Evolutionary conservation across 2,113 vertebrate species (phyloP).

Genomic region (Nesospiza acunhae): DNA sequence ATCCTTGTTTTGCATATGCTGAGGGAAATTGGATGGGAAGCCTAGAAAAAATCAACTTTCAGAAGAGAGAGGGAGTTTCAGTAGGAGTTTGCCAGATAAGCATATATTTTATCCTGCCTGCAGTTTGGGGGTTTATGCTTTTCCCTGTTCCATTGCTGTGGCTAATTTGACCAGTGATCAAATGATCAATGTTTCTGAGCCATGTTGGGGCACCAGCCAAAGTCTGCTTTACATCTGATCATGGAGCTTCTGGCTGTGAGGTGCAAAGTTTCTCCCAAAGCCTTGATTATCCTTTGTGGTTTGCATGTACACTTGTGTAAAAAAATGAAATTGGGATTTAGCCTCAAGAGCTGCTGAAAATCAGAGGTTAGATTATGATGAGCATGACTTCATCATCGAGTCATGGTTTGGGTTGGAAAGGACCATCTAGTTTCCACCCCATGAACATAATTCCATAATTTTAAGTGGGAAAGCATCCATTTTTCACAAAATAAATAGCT

Average conservation of each 20-base stretch:
- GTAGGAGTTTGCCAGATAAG: neutral
- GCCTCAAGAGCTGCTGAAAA: neutral
- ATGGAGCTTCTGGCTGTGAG: neutral
- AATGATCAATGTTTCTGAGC: neutral
- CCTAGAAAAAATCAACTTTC: neutral
- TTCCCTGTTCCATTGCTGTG: neutral
- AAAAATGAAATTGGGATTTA: neutral
- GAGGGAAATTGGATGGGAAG: neutral
- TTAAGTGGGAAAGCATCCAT: neutral
- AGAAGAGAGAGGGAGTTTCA: neutral
- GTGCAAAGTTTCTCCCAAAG: neutral
- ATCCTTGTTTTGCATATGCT: neutral
- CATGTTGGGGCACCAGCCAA: neutral
- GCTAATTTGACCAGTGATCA: neutral
- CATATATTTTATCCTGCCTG: neutral
- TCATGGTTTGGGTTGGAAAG: neutral
- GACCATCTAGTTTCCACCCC: fast-evolving
- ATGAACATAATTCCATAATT: neutral
- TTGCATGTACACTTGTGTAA: neutral
- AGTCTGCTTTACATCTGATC: neutral
- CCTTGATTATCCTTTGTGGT: neutral
- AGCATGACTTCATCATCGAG: neutral
- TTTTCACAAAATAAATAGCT: neutral
- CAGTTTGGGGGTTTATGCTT: neutral
- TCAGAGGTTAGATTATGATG: neutral